Percentiles rank a stretch among this genome's conserved stretches.
Evolutionary conservation across 2,888 invertebrate genomes (phyloP).

Genomic region (Alviniconcha strummeri): DNA sequence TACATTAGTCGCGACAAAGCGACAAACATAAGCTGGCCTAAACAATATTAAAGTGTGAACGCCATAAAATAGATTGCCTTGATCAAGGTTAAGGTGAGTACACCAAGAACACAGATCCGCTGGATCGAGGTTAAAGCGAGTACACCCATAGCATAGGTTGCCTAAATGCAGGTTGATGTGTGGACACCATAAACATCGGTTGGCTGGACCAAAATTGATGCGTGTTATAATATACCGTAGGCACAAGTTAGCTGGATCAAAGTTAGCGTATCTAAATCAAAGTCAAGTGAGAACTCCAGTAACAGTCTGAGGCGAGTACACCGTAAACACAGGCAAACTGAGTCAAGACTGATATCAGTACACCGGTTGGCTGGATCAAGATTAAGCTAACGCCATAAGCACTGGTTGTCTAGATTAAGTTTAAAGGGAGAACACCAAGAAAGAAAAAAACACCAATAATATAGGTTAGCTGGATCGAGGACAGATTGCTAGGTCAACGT

Average conservation of each 20-base stretch:
- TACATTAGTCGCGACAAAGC: too few relatives aligned
- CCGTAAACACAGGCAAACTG: not conserved
- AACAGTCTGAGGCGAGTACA: not conserved
- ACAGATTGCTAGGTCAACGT: not conserved
- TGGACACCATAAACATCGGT: too few relatives aligned
- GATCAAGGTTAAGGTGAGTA: too few relatives aligned
- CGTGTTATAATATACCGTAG: not conserved
- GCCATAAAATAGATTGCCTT: too few relatives aligned
- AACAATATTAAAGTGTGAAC: too few relatives aligned
- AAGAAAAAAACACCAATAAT: too few relatives aligned
- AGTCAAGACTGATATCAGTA: not conserved
- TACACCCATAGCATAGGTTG: not conserved
- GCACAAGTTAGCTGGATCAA: not conserved
- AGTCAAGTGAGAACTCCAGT: not conserved
- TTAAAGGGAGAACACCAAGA: not conserved
- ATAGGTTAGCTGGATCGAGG: too few relatives aligned
- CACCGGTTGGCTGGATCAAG: not conserved
- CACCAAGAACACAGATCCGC: too few relatives aligned
- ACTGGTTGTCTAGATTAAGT: not conserved
- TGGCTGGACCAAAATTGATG: too few relatives aligned
- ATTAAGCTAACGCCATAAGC: not conserved
- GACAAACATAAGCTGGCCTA: too few relatives aligned
- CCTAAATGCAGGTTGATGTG: not conserved
- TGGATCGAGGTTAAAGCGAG: not conserved
- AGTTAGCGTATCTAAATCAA: not conserved